Conservation (phyloP, 2,113 vertebrate genomes). For the Columbina picui region DNA sequence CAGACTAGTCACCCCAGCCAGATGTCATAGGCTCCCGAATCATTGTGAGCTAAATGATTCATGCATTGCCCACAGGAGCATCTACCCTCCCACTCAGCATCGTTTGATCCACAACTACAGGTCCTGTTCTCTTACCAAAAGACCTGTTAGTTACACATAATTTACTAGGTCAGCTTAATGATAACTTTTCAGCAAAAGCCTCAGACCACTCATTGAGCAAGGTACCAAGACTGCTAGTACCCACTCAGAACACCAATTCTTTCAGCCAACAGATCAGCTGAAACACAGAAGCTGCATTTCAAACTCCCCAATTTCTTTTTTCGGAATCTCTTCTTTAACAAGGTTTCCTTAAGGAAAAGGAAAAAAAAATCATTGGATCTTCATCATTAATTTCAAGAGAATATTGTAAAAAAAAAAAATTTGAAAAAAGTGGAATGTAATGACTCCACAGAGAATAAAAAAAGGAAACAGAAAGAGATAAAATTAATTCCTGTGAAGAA, state of each 20-base stretch:
- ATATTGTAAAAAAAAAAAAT: background rate
- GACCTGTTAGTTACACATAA: background rate
- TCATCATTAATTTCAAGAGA: background rate
- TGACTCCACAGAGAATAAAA: background rate
- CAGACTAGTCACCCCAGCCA: background rate
- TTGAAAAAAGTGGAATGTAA: background rate
- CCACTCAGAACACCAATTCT: background rate
- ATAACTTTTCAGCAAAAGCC: background rate
- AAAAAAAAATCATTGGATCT: background rate
- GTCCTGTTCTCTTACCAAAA: background rate
- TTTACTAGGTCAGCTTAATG: background rate
- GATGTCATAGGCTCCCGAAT: background rate
- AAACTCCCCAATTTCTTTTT: background rate
- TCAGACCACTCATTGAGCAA: background rate
- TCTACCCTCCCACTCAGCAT: background rate
- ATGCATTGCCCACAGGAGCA: background rate
- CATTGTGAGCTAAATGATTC: background rate
- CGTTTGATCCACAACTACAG: constrained; percentile 11
- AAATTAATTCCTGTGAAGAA: background rate
- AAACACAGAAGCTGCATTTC: background rate
- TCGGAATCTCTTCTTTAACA: background rate
- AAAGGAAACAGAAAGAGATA: background rate
- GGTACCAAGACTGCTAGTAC: background rate
- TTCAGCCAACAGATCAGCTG: background rate
- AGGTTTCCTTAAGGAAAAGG: background rate